Evolutionary conservation across 2,888 invertebrate species (phyloP).

Genomic region (Pristionchus entomophagus): DNA sequence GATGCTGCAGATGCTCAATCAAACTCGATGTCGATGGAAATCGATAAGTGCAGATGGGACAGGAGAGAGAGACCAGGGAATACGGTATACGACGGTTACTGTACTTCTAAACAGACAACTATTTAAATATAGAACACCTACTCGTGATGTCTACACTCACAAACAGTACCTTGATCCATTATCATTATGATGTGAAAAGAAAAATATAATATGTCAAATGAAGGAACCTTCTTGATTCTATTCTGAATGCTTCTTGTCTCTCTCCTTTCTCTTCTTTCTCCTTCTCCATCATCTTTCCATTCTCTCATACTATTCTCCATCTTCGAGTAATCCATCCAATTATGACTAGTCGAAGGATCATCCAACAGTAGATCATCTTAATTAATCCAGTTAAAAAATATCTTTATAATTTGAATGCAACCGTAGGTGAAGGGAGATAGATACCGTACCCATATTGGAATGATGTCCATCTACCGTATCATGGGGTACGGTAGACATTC

Average conservation of each 20-base stretch:
- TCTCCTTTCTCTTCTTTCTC: background rate
- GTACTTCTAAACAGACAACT: background rate
- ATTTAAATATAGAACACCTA: background rate
- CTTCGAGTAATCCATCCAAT: background rate
- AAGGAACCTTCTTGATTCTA: background rate
- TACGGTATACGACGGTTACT: background rate
- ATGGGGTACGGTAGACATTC: background rate
- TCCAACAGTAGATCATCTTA: background rate
- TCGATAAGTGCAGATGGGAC: constrained; percentile 20
- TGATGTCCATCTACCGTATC: background rate
- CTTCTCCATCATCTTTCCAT: background rate
- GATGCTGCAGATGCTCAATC: background rate
- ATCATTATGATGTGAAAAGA: background rate
- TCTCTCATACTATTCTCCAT: background rate
- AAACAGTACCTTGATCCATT: background rate
- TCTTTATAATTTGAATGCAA: background rate
- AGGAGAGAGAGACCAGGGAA: background rate
- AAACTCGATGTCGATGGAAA: background rate
- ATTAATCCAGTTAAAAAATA: background rate
- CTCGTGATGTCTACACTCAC: too few relatives aligned
- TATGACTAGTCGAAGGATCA: background rate
- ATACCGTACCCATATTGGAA: background rate
- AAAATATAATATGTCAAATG: background rate
- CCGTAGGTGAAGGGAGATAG: too few relatives aligned
- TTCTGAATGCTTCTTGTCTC: background rate